phyloP scores from a whole-genome alignment of 23 tunicate species.

The Trididemnum miniatum region DNA sequence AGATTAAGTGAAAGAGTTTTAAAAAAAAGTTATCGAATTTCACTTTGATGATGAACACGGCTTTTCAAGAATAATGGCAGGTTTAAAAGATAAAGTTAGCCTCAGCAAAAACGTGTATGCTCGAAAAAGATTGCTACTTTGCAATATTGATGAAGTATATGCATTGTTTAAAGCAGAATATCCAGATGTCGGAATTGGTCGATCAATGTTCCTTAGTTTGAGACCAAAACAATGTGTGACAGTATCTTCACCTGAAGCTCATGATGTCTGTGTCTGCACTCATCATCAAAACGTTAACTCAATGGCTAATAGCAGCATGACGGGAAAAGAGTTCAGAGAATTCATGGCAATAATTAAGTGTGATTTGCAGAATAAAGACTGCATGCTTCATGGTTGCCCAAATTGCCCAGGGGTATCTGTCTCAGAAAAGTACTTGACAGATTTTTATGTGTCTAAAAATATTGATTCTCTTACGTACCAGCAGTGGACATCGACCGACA shows the following conservation, averaged over 20 bases:
- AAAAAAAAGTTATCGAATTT: no score
- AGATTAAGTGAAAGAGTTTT: neutral
- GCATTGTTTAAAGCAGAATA: neutral
- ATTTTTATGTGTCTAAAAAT: no score
- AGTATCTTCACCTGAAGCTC: neutral
- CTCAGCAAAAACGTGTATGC: neutral
- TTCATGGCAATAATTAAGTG: neutral
- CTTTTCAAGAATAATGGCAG: neutral
- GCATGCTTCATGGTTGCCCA: neutral
- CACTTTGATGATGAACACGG: no score
- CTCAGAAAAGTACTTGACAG: no score
- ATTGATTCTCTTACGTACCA: no score
- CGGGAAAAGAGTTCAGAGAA: neutral
- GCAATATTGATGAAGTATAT: neutral
- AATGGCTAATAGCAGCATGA: neutral
- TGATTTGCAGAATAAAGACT: neutral
- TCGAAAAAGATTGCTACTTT: neutral
- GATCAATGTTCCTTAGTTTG: neutral
- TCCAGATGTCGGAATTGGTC: neutral
- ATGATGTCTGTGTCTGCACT: neutral
- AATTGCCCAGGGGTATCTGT: neutral
- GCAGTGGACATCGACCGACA: no score
- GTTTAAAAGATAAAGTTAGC: neutral
- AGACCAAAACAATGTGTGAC: neutral
- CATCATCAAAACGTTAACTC: neutral